Conservation (phyloP, 2,113 vertebrate genomes). For the Chauna torquata region DNA sequence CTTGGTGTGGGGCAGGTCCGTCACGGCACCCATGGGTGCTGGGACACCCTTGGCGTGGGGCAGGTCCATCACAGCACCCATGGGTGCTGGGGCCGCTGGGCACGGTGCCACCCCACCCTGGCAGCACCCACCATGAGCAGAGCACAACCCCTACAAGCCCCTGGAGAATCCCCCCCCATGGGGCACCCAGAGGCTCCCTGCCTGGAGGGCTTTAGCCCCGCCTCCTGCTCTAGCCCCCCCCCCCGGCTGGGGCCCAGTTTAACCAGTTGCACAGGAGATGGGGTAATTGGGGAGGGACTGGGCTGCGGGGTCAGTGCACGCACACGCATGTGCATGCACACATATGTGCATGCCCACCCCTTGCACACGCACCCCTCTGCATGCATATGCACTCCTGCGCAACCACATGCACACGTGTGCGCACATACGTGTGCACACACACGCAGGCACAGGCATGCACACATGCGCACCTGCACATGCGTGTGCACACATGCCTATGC, state of each 20-base stretch:
- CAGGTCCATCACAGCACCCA: too few relatives aligned
- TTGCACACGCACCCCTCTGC: not conserved
- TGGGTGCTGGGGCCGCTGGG: too few relatives aligned
- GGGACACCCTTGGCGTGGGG: too few relatives aligned
- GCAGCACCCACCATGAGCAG: not conserved
- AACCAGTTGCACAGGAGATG: not conserved
- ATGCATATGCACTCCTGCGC: not conserved
- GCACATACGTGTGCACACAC: not conserved
- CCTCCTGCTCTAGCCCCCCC: too few relatives aligned
- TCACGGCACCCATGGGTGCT: too few relatives aligned
- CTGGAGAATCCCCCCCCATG: too few relatives aligned
- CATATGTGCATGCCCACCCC: too few relatives aligned
- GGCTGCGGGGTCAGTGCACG: not conserved
- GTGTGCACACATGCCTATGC: not conserved
- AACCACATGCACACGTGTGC: too few relatives aligned
- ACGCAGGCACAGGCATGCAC: not conserved
- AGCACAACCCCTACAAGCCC: not conserved
- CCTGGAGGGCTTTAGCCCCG: not conserved
- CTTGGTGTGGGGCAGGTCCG: too few relatives aligned
- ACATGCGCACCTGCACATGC: not conserved
- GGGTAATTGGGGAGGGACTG: not conserved
- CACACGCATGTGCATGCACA: not conserved
- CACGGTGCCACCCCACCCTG: not conserved
- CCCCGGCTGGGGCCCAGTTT: not conserved
- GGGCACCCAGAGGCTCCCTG: not conserved